A percentile compares a stretch with the other conserved stretches of the same genome.
Evolutionary conservation across 2,113 vertebrate species (phyloP).

Genomic region (Mus musculus): GRCm39 chr4:33809001-33809500

Average conservation of each 20-base stretch:
- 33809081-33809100: background rate
- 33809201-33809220: background rate
- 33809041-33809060: background rate
- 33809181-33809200: background rate
- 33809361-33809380: background rate
- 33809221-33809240: background rate
- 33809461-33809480: background rate
- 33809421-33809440: background rate
- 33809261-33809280: background rate
- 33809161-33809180: background rate
- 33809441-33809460: background rate
- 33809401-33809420: background rate
- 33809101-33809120: too few species aligned
- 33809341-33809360: background rate
- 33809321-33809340: background rate
- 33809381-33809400: background rate
- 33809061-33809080: background rate
- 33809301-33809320: background rate
- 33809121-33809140: background rate
- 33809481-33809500: background rate
- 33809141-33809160: background rate
- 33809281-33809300: background rate
- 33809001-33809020: background rate
- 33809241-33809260: background rate
- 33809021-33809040: background rate